Evolutionary conservation across 1,140 invertebrate genomes (phyloP).

Genomic region (Ptiloglossa arizonensis): DNA sequence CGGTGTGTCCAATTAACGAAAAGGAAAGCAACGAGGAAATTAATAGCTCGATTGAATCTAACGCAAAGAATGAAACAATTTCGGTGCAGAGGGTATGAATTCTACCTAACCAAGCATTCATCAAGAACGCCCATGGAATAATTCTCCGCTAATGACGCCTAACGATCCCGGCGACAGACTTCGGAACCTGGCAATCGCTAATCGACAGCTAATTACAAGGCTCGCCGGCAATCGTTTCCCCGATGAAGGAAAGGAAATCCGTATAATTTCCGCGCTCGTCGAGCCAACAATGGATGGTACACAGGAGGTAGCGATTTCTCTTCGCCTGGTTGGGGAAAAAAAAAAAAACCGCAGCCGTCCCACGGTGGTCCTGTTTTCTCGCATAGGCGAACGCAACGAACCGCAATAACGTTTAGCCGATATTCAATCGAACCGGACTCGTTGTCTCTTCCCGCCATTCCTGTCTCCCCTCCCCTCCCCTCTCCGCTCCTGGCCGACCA

Average conservation of each 20-base stretch:
- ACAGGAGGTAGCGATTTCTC: slow-evolving; percentile 33
- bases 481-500: no score
- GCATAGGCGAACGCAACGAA: slow-evolving; percentile 54
- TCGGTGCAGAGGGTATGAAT: neutral
- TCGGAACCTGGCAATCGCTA: slow-evolving; percentile 45
- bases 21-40: neutral
- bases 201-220: slow-evolving; percentile 51
- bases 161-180: slow-evolving; percentile 42
- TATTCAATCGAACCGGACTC: slow-evolving; percentile 57
- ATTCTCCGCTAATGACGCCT: slow-evolving; percentile 37
- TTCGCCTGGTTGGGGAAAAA: neutral
- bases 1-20: no score
- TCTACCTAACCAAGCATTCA: slow-evolving; percentile 13
- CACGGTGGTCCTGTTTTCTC: slow-evolving; percentile 46
- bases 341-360: slow-evolving; percentile 21
- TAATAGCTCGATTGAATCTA: neutral
- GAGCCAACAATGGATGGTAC: slow-evolving; percentile 40
- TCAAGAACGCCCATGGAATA: slow-evolving; percentile 31
- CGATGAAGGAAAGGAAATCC: slow-evolving; percentile 47
- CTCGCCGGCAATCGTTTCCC: slow-evolving; percentile 41
- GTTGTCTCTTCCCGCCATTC: slow-evolving; percentile 5
- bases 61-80: neutral
- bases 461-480: slow-evolving; percentile 7
- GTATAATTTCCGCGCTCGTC: slow-evolving; percentile 44
- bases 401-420: slow-evolving; percentile 61